phyloP scores from a whole-genome alignment of 2,797 vertebrate genomes.

The Poeciliopsis paucimaculata region DNA sequence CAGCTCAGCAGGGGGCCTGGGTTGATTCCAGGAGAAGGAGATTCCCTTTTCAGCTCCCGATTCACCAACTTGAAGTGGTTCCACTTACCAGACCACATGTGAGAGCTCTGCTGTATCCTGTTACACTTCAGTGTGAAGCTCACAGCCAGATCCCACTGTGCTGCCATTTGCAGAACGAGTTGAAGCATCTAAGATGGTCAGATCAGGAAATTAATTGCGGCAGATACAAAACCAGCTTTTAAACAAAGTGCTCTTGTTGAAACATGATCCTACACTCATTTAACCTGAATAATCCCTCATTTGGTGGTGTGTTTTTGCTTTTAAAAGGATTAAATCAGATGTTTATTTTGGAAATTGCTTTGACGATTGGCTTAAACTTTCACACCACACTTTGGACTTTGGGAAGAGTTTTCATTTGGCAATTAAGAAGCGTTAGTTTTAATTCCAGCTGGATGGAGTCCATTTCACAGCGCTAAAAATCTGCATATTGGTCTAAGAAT shows the following conservation, averaged over 20 bases:
- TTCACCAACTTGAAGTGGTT: slow-evolving; percentile 53
- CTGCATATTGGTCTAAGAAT: not conserved
- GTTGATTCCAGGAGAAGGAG: slow-evolving; percentile 27
- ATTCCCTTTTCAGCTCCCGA: slow-evolving; percentile 53
- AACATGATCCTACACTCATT: slow-evolving; percentile 47
- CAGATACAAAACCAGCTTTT: slow-evolving; percentile 35
- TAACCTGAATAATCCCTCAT: slow-evolving; percentile 59
- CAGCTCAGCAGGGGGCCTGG: slow-evolving; percentile 58
- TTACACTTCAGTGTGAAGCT: slow-evolving; percentile 28
- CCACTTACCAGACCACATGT: slow-evolving; percentile 52
- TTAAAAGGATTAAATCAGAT: slow-evolving; percentile 66
- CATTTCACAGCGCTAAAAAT: not conserved
- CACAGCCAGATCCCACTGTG: not conserved
- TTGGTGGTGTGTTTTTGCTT: slow-evolving; percentile 32
- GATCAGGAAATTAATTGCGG: not conserved
- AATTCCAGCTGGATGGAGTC: not conserved
- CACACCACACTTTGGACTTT: not conserved
- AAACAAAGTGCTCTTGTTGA: slow-evolving; percentile 37
- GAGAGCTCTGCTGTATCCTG: slow-evolving; percentile 35
- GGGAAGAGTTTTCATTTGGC: not conserved
- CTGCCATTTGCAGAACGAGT: not conserved
- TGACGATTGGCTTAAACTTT: slow-evolving; percentile 18
- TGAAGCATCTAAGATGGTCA: not conserved
- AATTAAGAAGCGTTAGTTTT: not conserved
- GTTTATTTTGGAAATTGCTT: slow-evolving; percentile 55